A percentile compares a stretch with the other conserved stretches of the same genome.
Evolutionary conservation across 2,888 invertebrate genomes (phyloP).

Genomic region (Micoletzkya japonica): DNA sequence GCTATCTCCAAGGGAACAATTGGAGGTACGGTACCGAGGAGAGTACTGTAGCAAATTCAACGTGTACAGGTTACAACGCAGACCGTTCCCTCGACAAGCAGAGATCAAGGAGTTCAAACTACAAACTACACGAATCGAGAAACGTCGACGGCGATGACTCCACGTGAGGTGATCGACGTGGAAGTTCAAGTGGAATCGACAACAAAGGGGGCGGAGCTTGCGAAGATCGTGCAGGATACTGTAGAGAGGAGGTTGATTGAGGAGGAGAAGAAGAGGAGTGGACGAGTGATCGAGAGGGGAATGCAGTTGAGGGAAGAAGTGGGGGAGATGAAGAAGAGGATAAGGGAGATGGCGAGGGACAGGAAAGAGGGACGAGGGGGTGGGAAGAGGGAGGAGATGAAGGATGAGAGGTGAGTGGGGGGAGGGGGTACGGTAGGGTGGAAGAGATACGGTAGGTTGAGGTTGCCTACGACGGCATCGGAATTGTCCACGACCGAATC

Average conservation of each 20-base stretch:
- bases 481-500: too few species aligned
- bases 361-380: not conserved
- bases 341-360: not conserved
- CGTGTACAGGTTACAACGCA: conserved; percentile 4
- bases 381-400: conserved; percentile 12
- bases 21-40: too few species aligned
- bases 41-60: not conserved
- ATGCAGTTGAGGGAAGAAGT: conserved; percentile 17
- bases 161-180: not conserved
- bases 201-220: conserved; percentile 15
- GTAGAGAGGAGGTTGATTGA: conserved; percentile 2
- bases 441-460: too few species aligned
- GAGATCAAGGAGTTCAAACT: conserved; percentile 8
- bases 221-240: conserved; percentile 8
- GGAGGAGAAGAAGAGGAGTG: too few species aligned
- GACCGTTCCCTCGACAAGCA: not conserved
- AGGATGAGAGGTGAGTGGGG: not conserved
- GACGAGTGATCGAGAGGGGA: not conserved
- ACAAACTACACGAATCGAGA: not conserved
- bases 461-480: too few species aligned
- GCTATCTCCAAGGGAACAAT: conserved; percentile 9
- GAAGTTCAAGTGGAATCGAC: not conserved
- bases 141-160: not conserved
- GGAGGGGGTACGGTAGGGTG: too few species aligned
- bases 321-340: conserved; percentile 19